Evolutionary conservation across 2,113 vertebrate species (phyloP).

Genomic region (Opisthocomus hoazin): DNA sequence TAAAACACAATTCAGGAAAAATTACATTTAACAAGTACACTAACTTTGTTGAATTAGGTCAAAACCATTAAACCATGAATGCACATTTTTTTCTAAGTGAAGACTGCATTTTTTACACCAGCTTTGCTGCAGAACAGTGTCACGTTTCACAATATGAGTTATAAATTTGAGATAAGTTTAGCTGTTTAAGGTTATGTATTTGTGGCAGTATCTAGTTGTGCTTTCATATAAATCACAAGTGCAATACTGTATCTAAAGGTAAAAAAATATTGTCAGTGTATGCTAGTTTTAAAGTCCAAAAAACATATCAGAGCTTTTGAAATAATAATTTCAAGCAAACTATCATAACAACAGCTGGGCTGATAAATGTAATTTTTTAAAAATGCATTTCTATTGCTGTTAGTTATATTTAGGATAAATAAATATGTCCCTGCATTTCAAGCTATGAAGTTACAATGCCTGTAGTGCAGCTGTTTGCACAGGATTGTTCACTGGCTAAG

Average conservation of each 20-base stretch:
- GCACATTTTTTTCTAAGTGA: background rate
- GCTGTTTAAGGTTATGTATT: background rate
- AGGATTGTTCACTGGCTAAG: background rate
- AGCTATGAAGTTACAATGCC: background rate
- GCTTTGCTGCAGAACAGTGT: background rate
- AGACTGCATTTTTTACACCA: background rate
- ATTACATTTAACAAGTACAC: background rate
- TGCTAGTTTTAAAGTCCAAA: background rate
- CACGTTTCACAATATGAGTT: background rate
- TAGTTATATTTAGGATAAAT: constrained; percentile 41
- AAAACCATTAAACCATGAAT: background rate
- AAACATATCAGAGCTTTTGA: background rate
- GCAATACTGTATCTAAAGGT: background rate
- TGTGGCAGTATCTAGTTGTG: background rate
- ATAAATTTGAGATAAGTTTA: background rate
- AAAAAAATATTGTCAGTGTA: background rate
- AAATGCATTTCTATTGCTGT: background rate
- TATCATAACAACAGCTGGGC: background rate
- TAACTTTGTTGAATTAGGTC: background rate
- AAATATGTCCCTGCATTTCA: background rate
- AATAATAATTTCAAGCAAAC: background rate
- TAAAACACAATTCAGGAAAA: background rate
- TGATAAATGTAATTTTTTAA: background rate
- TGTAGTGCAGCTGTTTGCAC: background rate
- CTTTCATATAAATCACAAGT: background rate